Evolutionary conservation across 2,888 invertebrate genomes (phyloP), one percentile per base, ranked within the genome.

Genomic region (Eupithecia dodoneata): DNA sequence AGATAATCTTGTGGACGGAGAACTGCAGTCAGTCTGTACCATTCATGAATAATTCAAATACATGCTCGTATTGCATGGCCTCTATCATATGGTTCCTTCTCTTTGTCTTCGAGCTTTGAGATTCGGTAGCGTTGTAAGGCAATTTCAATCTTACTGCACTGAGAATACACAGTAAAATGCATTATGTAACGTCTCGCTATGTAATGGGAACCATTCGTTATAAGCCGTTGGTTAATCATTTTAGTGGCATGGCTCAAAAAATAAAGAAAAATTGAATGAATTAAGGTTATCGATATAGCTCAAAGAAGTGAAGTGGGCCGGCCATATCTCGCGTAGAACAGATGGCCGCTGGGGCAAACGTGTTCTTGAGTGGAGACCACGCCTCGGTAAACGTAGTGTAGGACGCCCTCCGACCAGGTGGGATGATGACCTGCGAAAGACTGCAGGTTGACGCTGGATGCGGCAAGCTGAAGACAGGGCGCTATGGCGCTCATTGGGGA

Each of bases 41-140:
- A 12, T 18, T 15, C n/a, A 76, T 83, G 81, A 81, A 83, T 83
- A 74, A 82, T 82, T 78, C 80, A 82, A 74, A 73, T 65, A 75
- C 73, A 73, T 81, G 78, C 78, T 79, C 76, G 76, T 78, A 82
- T 81, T 81, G 79, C 79, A 77, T 72, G 66, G 63, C 42, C 42
- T 18, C 55, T 55, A 52, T 30, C 30, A 30, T 30, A 30, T 69
- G 44, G 44, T 55, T n/a, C 44, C 30, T 7, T 9, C 18, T 18
- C 52, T 67, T 15, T 42, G 30, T 49, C 49, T 15, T 44, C 44
- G 13, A 12, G 45, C 42, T 65, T 52, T 42, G 12, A 67, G 42
- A n/a, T 15, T 30, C 18, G 44, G 18, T 55, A 55, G 13, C 18
- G n/a, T 66, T 44, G 66, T 18, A 13, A 66, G 41, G 52, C 9